Base-by-base conservation (phyloP, 2,113 vertebrate species). In the Pheucticus melanocephalus region DNA sequence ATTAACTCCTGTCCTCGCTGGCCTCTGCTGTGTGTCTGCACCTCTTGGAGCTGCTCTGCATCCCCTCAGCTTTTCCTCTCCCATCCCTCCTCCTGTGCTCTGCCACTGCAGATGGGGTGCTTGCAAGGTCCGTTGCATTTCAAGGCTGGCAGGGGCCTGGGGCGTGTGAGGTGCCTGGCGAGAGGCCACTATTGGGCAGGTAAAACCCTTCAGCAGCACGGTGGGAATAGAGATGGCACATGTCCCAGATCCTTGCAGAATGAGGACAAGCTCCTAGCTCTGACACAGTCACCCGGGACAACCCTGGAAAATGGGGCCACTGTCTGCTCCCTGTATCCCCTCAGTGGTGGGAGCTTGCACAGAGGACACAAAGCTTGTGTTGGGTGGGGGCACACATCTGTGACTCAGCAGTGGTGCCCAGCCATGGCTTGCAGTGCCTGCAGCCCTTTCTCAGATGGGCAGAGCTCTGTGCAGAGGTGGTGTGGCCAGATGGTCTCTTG, bases 181-280 rank as follows among this genome's bases (percentile, higher is more conserved):
- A 73, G 86, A 84, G 54, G 71, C 82, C n/a, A 6, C 70, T 80
- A 8, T 2, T 2, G 40, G 64, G 73, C 1, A 28, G 40, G 78
- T 86, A 70, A 94, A 86, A 65, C 78, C 86, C 69, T 8, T 15
- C 64, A 66, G 87, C 39, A 68, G 51, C 25, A 1, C 4, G 4
- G 33, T 47, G 50, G 44, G 65, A 93, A 61, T 22, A 61, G 66
- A 59, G 65, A 50, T 20, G 27, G 89, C 57, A 86, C 3, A 1
- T 15, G 86, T 88, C 88, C 95, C 92, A 95, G 83, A 95, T 96
- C 68, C 6, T 6, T 86, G 47, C 71, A 83, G 86, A 95, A 94
- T 21, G 80, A 95, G 93, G 86, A 93, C 92, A 53, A 48, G 56
- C n/a, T 86, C 42, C 83, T 68, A 47, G n/a, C 86, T 94, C 50